These are phyloP conservation scores for Platycheirus rosarum DNA, from an alignment of 2,888 invertebrate genomes.

Conservation along the genomic window DNA sequence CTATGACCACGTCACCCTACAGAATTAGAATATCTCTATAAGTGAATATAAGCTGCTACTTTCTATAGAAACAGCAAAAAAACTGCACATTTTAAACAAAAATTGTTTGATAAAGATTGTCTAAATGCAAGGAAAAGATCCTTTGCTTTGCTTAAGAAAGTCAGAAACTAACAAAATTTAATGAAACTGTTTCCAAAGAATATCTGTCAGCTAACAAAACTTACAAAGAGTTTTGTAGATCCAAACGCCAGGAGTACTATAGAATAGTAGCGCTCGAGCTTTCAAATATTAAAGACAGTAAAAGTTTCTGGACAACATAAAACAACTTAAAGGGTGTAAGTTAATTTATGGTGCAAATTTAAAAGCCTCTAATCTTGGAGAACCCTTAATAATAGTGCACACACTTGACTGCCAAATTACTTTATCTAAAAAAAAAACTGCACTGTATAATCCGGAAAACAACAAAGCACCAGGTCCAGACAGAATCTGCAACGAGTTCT, in stretches of 20 bases:
- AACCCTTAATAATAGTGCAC: neutral
- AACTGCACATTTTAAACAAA: neutral
- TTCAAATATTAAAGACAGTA: no score
- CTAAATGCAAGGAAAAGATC: neutral
- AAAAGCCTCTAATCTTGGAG: neutral
- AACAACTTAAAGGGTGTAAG: neutral
- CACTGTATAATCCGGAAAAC: neutral
- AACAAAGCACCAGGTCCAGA: neutral
- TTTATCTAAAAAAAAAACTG: neutral
- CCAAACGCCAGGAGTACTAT: neutral
- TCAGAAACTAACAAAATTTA: neutral
- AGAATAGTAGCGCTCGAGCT: neutral
- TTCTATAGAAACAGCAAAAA: neutral
- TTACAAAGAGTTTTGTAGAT: constrained; percentile 4
- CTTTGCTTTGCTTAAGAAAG: neutral
- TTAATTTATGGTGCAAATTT: neutral
- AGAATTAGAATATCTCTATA: neutral
- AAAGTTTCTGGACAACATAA: neutral
- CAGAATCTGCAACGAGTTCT: neutral
- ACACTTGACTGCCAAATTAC: neutral
- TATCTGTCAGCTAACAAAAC: neutral
- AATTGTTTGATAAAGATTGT: neutral
- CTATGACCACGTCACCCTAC: constrained; percentile 2
- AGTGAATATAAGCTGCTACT: neutral
- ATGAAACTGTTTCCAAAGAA: neutral